phyloP scores from a whole-genome alignment of 2,888 invertebrate species.

The Latrodectus elegans region DNA sequence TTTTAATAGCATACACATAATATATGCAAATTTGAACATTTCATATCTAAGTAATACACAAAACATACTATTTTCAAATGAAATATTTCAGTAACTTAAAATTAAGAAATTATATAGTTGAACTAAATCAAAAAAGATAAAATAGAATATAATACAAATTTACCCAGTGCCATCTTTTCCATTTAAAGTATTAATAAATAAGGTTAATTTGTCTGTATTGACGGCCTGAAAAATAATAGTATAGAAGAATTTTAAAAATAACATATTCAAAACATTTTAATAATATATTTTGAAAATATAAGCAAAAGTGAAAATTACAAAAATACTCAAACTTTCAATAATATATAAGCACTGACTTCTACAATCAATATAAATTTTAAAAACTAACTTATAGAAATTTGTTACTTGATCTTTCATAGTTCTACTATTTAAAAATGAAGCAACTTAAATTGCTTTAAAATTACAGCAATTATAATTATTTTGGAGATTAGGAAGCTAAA shows the following conservation, averaged over 20 bases:
- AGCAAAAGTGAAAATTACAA: neutral
- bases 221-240: conserved; percentile 76
- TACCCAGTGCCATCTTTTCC: conserved; percentile 90
- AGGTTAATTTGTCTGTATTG: conserved; percentile 90
- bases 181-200: conserved; percentile 95
- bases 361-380: no score
- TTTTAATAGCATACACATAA: no score
- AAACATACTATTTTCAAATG: neutral
- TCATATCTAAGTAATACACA: no score
- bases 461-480: no score
- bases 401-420: no score
- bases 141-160: conserved; percentile 24
- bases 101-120: neutral
- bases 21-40: no score
- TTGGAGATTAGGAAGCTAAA: no score
- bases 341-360: no score
- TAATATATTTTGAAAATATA: neutral
- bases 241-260: neutral
- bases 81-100: neutral
- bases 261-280: neutral
- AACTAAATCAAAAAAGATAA: no score
- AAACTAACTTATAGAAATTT: no score
- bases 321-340: neutral
- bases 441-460: no score
- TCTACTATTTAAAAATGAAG: no score